These are phyloP conservation scores for Paratilapia polleni DNA, from an alignment of 2,113 vertebrate species.

Conservation along the genomic window DNA sequence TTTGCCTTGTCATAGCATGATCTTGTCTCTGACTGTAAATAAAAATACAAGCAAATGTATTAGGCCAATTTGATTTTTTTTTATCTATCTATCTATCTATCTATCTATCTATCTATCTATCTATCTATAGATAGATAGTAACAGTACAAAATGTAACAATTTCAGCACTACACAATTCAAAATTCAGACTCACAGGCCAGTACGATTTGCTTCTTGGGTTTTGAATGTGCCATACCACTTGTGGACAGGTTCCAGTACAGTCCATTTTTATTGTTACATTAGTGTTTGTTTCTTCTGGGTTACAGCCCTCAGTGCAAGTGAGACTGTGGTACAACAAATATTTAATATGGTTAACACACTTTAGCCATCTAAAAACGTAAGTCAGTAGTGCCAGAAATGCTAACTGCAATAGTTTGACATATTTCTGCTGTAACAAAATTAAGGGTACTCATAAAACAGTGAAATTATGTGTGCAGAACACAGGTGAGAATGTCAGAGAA, in stretches of 20 bases:
- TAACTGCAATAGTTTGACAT: no score
- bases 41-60: not conserved
- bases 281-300: accelerated
- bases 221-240: slow-evolving; percentile 66
- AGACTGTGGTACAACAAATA: slow-evolving; percentile 10
- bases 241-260: slow-evolving; percentile 35
- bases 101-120: no score
- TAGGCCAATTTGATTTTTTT: no score
- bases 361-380: no score
- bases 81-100: no score
- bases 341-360: not conserved
- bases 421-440: not conserved
- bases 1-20: slow-evolving; percentile 18
- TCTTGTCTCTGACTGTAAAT: slow-evolving; percentile 35
- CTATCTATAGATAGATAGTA: no score
- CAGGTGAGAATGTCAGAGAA: not conserved
- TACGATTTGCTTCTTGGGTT: accelerated
- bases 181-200: slow-evolving; percentile 52
- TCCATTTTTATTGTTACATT: slow-evolving; percentile 41
- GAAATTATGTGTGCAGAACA: not conserved
- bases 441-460: not conserved
- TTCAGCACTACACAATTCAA: not conserved
- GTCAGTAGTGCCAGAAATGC: no score
- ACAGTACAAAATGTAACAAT: no score
- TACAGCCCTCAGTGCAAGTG: slow-evolving; percentile 50